Base-by-base conservation (phyloP, 2,888 invertebrate species). In the Allophyes oxyacanthae region DNA sequence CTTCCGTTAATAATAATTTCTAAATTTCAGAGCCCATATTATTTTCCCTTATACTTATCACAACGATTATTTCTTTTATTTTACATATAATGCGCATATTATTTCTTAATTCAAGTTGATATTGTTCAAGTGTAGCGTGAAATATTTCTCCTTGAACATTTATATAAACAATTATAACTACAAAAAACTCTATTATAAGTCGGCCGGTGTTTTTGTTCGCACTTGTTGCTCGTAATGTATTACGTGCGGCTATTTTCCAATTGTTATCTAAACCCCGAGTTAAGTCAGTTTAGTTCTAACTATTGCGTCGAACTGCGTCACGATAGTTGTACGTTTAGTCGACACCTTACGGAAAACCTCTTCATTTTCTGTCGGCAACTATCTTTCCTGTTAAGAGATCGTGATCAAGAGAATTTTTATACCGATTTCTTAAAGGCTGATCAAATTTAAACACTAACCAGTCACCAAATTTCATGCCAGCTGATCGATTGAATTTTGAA, bases 211-310 rank as follows among this genome's bases (percentile, higher is more conserved):
- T 77, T 75, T 65, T 74, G 63, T 68, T 52, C 59, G 44, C 50
- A 74, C 54, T 70, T 50, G 48, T 58, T 66, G 43, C 7, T 14
- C 30, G 67, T 71, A 87, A 89, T 89, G 77, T 78, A 83, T 86
- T 90, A 90, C 91, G 90, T 90, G 89, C 87, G 64, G 69, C 77
- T 75, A 83, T 86, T 87, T 81, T 83, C 68, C 73, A 75, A 83
- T 87, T 85, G 82, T 86, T 79, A 72, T 78, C 77, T 78, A 81
- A 81, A 78, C 60, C 67, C 59, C 72, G 70, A 78, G 78, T 82
- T 85, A 77, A 70, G n/a, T n/a, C 75, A 76, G 75, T 81, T 81
- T 68, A 72, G 75, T 75, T 75, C 26, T 43, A 34, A 57, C 44
- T 11, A 43, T 59, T 67, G 52, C 58, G 40, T 78, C 46, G 61